Evolutionary conservation across 2,888 invertebrate species (phyloP).

Genomic region (Allolobophora icterica): DNA sequence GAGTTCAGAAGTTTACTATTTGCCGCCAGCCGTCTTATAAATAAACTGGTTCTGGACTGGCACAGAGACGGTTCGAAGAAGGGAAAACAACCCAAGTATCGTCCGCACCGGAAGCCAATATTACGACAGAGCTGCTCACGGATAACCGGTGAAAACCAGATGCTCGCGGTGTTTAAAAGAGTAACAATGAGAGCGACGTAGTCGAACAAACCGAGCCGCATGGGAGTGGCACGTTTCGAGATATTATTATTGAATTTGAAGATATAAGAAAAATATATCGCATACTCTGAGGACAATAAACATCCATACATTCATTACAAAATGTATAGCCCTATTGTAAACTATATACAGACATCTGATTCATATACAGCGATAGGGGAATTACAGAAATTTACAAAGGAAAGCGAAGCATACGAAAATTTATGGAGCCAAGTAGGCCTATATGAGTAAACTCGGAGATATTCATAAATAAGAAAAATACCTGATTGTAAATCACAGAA

Average conservation of each 20-base stretch:
- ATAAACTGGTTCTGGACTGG: background rate
- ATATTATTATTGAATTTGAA: background rate
- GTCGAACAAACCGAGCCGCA: background rate
- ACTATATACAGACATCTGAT: no score
- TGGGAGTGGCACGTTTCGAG: background rate
- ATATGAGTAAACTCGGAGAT: no score
- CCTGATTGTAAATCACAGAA: no score
- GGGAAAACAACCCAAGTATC: background rate
- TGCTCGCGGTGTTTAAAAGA: background rate
- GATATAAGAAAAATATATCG: background rate
- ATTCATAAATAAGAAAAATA: no score
- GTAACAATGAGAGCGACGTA: background rate
- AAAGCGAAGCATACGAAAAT: background rate
- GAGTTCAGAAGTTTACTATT: conserved; percentile 13
- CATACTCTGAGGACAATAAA: background rate
- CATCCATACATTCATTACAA: background rate
- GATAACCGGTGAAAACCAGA: background rate
- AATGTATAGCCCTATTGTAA: background rate
- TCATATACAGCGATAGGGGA: background rate
- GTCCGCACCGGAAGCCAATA: background rate
- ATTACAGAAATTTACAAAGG: background rate
- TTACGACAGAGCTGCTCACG: background rate
- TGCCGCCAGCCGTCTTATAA: background rate
- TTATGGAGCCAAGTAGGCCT: background rate
- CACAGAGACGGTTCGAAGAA: background rate